Base-by-base conservation (phyloP, 2,113 vertebrate species). In the Daphoenositta chrysoptera region DNA sequence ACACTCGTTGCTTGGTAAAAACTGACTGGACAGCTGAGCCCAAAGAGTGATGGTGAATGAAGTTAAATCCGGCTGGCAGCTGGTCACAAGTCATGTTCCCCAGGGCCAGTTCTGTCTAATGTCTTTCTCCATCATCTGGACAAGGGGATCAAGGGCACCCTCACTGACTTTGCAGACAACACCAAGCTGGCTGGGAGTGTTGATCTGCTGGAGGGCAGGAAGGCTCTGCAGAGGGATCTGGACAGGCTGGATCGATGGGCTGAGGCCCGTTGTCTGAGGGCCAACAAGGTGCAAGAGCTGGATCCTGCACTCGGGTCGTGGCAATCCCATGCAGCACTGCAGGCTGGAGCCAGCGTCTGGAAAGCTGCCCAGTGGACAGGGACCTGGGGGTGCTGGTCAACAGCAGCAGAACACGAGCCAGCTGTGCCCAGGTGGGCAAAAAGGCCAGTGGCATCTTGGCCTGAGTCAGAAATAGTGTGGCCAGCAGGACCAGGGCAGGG, bases 61-160 rank as follows among this genome's bases (percentile, higher is more conserved):
- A 61, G 24, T 28, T 30, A 47, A 35, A 65, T 10, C 18, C 47
- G 44, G 9, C 4, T 60, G 33, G 30, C 2, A 2, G 35, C 24
- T 0, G 0, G 11, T 37, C 30, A 57, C 61, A 21, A 17, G 10
- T 4, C 20, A 12, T 39, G 14, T 3, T 70, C 47, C 23, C 24
- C 24, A 56, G 40, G 50, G 9, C 15, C 39, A 8, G 24, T 37
- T 28, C 30, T 72, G 8, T 17, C 57, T 16, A 66, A 39, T 35
- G 39, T 37, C 33, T 40, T 80, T 39, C 51, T 14, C 3, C 1
- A 6, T 8, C 26, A 48, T n/a, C 35, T 42, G 45, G 23, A 51
- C 0, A 2, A 57, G 39, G 12, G 26, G 3, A 51, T 40, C 0
- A 2, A 83, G 47, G 15, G 27, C 15, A 33, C 13, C 15, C 21